Conservation (phyloP, 2,113 vertebrate species). For the Tursiops truncatus region DNA sequence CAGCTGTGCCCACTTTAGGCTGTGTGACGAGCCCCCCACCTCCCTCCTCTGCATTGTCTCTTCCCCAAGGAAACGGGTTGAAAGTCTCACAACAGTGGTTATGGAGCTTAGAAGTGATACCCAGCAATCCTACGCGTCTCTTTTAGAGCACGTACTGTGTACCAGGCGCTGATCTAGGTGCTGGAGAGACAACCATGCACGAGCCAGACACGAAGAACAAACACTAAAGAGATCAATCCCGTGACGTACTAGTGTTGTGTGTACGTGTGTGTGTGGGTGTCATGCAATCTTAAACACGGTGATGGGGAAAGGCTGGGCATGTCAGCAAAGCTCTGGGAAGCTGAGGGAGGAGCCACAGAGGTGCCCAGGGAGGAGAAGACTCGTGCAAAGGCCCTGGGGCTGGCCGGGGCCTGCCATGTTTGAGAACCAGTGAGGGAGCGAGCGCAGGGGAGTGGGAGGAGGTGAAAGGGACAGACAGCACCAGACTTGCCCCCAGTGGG, state of each 20-base stretch:
- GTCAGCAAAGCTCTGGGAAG: not conserved
- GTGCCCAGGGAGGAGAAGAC: not conserved
- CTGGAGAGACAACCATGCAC: not conserved
- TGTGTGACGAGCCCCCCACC: not conserved
- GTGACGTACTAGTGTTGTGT: accelerated
- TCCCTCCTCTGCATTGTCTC: not conserved
- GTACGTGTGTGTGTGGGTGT: accelerated
- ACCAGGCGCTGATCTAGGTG: not conserved
- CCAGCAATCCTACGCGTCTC: not conserved
- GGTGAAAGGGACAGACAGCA: too few species aligned
- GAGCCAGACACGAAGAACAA: not conserved
- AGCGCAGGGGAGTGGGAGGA: not conserved
- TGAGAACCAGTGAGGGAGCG: not conserved
- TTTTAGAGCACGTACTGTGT: not conserved
- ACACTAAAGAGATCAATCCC: not conserved
- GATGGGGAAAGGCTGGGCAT: not conserved
- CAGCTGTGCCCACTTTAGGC: not conserved
- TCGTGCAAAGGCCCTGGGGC: not conserved
- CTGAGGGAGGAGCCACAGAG: not conserved
- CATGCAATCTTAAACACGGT: not conserved
- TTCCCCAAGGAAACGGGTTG: accelerated
- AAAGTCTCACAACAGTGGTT: accelerated
- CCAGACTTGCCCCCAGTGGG: not conserved
- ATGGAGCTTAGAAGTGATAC: not conserved
- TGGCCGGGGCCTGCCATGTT: accelerated